phyloP scores from a whole-genome alignment of 2,888 invertebrate genomes.

The Diarsia rubi region DNA sequence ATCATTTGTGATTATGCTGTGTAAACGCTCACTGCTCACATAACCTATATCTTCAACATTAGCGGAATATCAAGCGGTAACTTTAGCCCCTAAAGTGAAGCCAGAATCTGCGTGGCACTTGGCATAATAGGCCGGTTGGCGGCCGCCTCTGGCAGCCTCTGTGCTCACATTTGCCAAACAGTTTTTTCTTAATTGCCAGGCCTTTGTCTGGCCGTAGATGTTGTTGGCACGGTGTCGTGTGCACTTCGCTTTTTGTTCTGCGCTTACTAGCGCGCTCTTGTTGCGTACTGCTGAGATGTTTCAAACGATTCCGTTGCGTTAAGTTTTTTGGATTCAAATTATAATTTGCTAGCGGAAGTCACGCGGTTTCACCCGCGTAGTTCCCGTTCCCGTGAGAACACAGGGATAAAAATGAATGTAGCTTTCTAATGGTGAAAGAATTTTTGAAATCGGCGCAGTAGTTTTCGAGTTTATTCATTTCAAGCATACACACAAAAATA shows the following conservation, averaged over 20 bases:
- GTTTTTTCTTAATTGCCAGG: conserved; percentile 69
- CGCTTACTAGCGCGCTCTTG: conserved; percentile 23
- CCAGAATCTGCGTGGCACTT: conserved; percentile 35
- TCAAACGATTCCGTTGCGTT: background rate
- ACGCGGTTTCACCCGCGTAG: no score
- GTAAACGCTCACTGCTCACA: background rate
- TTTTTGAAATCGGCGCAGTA: no score
- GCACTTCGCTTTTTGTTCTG: conserved; percentile 46
- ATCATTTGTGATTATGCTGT: background rate
- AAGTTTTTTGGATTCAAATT: background rate
- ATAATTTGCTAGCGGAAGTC: no score
- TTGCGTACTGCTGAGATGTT: conserved; percentile 8
- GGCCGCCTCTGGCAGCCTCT: conserved; percentile 60
- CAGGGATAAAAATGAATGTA: no score
- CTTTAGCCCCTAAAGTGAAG: conserved; percentile 37
- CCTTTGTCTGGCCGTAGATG: conserved; percentile 63
- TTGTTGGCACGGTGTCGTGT: conserved; percentile 61
- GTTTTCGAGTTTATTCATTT: no score
- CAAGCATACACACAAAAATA: no score
- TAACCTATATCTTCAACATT: conserved; percentile 29
- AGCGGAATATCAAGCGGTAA: conserved; percentile 53
- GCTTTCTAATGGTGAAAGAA: no score
- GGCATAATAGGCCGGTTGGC: conserved; percentile 62
- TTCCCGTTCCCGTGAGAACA: no score
- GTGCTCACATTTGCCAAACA: conserved; percentile 64